Evolutionary conservation across 2,113 vertebrate genomes (phyloP), one percentile per base, ranked within the genome.

Genomic region (Coturnix japonica): DNA sequence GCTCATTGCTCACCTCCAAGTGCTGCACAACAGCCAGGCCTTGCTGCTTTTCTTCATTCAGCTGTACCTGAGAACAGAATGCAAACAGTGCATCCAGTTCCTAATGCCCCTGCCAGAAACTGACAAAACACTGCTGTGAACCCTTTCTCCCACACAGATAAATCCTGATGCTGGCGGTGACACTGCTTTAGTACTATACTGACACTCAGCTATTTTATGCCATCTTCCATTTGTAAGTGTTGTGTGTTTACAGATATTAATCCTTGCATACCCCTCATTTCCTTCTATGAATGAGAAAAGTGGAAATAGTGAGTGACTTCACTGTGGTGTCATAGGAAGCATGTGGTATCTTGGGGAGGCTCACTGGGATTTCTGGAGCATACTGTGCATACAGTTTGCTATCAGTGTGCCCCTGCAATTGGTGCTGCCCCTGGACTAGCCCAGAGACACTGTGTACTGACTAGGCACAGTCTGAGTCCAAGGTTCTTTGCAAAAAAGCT

Each of bases 271-370:
- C 59, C 49, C 64, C 0, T 41, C 2, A 0, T 71, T 26, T 51
- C 41, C 37, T 80, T 79, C 56, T 33, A 43, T 67, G 54, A 76
- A 37, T 51, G 56, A 25, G 10, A 37, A 47, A 80, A 63, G 35
- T 31, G 33, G 51, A 84, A 78, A 17, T 43, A 80, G 65, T 16
- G 47, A 20, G 44, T 79, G 64, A 60, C 31, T 56, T 85, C 61
- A 31, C 0, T 0, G 8, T 53, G 33, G 23, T 71, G 31, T 91
- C 43, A 41, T 3, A 31, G 43, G 67, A 69, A 80, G 51, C 5
- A 47, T 33, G 4, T 64, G 17, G 9, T 51, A 20, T 33, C 33
- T 89, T n/a, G 39, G 33, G 59, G 54, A 76, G 53, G 70, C 8
- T 75, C 39, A 11, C 11, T 31, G 64, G n/a, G n/a, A 49, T 73